A percentile compares a stretch with the other conserved stretches of the same genome.
Evolutionary conservation across 2,797 vertebrate species (phyloP).

Genomic region (Mycteria americana): DNA sequence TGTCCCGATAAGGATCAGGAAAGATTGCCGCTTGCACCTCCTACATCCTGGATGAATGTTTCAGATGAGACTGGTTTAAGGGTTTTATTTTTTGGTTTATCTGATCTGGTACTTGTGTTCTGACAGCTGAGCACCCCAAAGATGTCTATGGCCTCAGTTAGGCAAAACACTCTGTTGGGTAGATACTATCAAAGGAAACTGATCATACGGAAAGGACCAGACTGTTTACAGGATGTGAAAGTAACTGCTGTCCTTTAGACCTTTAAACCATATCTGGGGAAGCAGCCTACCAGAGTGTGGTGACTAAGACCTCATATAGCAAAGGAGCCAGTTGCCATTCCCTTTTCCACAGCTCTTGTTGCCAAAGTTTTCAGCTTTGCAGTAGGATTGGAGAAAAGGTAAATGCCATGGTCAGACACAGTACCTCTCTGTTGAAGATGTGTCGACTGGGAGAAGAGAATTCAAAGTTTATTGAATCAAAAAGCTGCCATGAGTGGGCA

Average conservation of each 20-base stretch:
- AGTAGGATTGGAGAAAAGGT: neutral
- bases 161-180: neutral
- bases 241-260: neutral
- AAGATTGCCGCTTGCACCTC: fast-evolving
- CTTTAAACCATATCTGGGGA: neutral
- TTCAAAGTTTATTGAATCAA: neutral
- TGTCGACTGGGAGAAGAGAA: neutral
- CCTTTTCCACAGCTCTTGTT: neutral
- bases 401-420: fast-evolving
- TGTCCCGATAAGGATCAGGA: neutral
- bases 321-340: neutral
- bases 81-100: neutral
- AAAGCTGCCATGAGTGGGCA: fast-evolving
- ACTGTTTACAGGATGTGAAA: neutral
- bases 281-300: neutral
- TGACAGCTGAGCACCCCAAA: neutral
- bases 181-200: neutral
- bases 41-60: neutral
- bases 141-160: neutral
- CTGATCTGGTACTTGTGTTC: neutral
- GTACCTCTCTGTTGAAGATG: neutral
- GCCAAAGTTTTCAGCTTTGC: neutral
- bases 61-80: neutral
- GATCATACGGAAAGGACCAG: neutral
- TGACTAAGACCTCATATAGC: neutral